Base-by-base conservation (phyloP, 1,140 invertebrate species). In the Aricia agestis region DNA sequence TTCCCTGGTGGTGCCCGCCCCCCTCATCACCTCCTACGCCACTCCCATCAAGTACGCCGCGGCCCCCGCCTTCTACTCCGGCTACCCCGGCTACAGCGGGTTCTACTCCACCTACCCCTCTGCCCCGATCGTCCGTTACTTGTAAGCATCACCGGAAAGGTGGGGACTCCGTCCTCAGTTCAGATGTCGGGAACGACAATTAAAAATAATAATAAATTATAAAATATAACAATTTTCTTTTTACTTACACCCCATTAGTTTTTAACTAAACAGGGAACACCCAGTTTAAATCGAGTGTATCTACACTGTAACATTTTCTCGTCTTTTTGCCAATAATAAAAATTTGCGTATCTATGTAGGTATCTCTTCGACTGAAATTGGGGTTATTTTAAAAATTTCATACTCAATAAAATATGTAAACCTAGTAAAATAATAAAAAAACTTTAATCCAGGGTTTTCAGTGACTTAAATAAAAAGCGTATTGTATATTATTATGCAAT, bases 131-230 rank as follows among this genome's bases (percentile, higher is more conserved):
- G 45, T 72, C 17, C 61, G 72, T 41, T 74, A 74, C 19, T 86
- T 81, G 78, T 90, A 70, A 89, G 68, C 72, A 69, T 61, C 80
- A 85, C 77, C 71, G 81, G 70, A 70, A 75, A 78, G 82, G 76
- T 63, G 78, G 78, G 78, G 74, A 77, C 59, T 32, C 25, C 42
- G 58, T 78, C 75, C 74, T 85, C 80, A 70, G 75, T 84, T 86
- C 80, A 84, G 79, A 75, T 74, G 67, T 77, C 73, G 76, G 66
- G 73, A 81, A 82, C 67, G 78, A 85, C 77, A 80, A 72, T 71
- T 79, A 76, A 82, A 79, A 81, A 82, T 80, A 25, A 25, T 70
- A 81, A 77, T 80, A 70, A 66, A 76, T 31, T 52, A 13, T 52
- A 13, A 52, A 52, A 52, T 52, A 52, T 52, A 52, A 3, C 1